Evolutionary conservation across 2,113 vertebrate genomes (phyloP).

Genomic region (Oreotrochilus melanogaster): DNA sequence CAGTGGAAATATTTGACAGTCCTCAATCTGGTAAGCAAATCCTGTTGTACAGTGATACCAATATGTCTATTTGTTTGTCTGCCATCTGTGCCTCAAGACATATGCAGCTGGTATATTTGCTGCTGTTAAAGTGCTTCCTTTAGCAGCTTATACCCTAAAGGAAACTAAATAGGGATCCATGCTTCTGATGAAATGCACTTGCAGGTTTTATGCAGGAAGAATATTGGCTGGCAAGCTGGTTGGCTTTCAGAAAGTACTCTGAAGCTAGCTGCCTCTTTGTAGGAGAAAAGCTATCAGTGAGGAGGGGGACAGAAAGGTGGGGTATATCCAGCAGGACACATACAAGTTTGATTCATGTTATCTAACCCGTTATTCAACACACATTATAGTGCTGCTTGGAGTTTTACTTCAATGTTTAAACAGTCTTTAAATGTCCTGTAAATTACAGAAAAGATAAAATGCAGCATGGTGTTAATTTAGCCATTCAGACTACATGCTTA

Average conservation of each 20-base stretch:
- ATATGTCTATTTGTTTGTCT: slow-evolving; percentile 52
- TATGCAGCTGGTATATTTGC: slow-evolving; percentile 54
- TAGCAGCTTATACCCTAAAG: neutral
- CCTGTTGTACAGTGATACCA: neutral
- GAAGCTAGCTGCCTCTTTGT: neutral
- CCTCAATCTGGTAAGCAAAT: slow-evolving; percentile 83
- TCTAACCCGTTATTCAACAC: neutral
- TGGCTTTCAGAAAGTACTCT: neutral
- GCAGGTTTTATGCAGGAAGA: neutral
- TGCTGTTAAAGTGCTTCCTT: slow-evolving; percentile 51
- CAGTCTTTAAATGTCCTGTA: neutral
- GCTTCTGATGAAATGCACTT: neutral
- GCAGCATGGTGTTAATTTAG: neutral
- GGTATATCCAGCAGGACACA: neutral
- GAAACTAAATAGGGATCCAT: neutral
- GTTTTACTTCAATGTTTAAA: neutral
- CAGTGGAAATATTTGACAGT: slow-evolving; percentile 81
- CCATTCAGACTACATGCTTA: neutral
- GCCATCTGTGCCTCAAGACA: slow-evolving; percentile 26
- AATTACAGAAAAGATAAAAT: neutral
- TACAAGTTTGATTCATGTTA: neutral
- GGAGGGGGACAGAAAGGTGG: neutral
- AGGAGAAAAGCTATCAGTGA: neutral
- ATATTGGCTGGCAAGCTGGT: neutral
- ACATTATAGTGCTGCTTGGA: neutral